Base-by-base conservation (phyloP, 1,140 invertebrate species). In the Stratiolaelaps scimitus region DNA sequence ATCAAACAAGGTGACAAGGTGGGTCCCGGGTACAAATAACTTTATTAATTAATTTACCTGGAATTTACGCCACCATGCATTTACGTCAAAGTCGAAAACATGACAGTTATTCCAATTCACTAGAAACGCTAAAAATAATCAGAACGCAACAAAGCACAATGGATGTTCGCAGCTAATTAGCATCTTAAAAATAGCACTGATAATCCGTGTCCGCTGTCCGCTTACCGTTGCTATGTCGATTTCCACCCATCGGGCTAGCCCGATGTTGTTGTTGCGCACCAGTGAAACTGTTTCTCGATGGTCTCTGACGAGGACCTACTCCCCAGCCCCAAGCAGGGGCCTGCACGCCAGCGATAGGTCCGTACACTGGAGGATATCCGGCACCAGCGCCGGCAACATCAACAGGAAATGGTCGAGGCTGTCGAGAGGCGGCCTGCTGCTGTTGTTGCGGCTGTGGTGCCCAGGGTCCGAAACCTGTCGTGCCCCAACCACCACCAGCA, bases 241-340 rank as follows among this genome's bases (percentile, higher is more conserved):
- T 60, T 2, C 15, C 53, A 17, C 26, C 23, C 1, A 29, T 60
- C 13, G 26, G 23, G 23, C 26, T 26, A 13, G 2, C 26, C 26
- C 26, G 34, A 29, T 17, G 53, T 34, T 17, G 53, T 15, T 15
- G 47, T 15, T 23, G 53, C 53, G 26, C 53, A 23, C 13, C 26
- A 26, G 1, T 34, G 53, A 60, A 34, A 26, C 15, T 60, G 26
- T 19, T 60, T 40, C 34, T 40, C 5, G 34, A 40, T 10, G 34
- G 10, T 10, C 34, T 60, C 2, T 60, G 53, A 19, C 53, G 53
- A 60, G 53, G 53, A 29, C 53, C 53, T 15, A 60, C 53, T 5
- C 53, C 53, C 53, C 53, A 60, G 4, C 53, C 53, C 53, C 53
- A 60, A 60, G 53, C 26, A 15, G 53, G 26, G 23, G 53, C 26